Percentiles rank a stretch among this genome's conserved stretches.
Evolutionary conservation across 1,140 invertebrate genomes (phyloP).

Genomic region (Acarapis woodi): DNA sequence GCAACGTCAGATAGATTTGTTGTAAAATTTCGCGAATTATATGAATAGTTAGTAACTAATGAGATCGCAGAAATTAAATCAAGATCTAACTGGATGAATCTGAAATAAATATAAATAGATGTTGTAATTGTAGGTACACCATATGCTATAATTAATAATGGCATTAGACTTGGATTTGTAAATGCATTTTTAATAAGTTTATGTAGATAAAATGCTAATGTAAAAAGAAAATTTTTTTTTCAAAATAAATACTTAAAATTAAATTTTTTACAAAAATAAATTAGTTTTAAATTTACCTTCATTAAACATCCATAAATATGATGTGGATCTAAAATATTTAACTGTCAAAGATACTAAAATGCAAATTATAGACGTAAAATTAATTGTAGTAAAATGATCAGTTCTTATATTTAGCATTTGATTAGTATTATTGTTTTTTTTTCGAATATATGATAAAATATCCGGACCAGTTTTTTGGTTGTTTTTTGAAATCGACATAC

Average conservation of each 20-base stretch:
- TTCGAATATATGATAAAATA: not conserved
- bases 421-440: not conserved
- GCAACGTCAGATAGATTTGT: no score
- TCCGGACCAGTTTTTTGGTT: no score
- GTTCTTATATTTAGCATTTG: no score
- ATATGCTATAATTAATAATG: constrained; percentile 9
- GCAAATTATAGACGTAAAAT: no score
- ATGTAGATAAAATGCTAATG: constrained; percentile 10
- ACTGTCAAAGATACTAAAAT: constrained; percentile 19
- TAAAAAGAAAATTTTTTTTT: no score
- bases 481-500: no score
- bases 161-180: constrained; percentile 3
- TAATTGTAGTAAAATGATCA: no score
- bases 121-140: constrained; percentile 6
- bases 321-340: constrained; percentile 24
- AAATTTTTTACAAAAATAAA: not conserved
- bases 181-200: constrained; percentile 9
- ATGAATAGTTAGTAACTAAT: not conserved
- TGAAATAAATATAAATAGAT: constrained; percentile 4
- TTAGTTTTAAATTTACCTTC: constrained; percentile 17
- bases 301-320: constrained; percentile 30
- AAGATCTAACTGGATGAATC: not conserved
- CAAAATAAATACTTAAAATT: constrained; percentile 9
- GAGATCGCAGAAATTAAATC: not conserved
- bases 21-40: not conserved